Percentiles rank a stretch among this genome's conserved stretches.
These are phyloP conservation scores for Lamprotornis superbus DNA, from an alignment of 2,113 vertebrate species.

Conservation along the genomic window DNA sequence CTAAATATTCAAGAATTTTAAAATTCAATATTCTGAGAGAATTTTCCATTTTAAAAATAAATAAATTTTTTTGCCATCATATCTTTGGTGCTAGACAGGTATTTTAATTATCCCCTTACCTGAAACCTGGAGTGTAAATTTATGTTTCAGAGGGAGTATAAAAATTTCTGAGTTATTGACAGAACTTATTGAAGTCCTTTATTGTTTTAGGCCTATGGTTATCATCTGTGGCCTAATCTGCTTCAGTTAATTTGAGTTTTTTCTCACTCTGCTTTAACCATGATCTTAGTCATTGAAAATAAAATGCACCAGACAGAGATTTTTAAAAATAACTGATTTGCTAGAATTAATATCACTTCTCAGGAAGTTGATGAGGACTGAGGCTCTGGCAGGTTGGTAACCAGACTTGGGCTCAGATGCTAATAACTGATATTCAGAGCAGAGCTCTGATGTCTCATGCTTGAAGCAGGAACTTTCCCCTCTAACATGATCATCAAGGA, in stretches of 20 bases:
- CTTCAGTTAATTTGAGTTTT: not conserved
- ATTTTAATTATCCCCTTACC: not conserved
- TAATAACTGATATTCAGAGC: conserved; percentile 39
- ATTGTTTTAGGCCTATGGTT: not conserved
- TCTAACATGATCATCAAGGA: not conserved
- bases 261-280: not conserved
- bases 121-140: not conserved
- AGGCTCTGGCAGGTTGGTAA: not conserved
- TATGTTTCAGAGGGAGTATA: not conserved
- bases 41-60: not conserved
- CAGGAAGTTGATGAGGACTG: conserved; percentile 2
- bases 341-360: not conserved
- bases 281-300: not conserved
- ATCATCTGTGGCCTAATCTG: not conserved
- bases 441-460: not conserved
- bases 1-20: not conserved
- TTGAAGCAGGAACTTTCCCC: not conserved
- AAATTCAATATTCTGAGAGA: not conserved
- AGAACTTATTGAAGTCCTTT: not conserved
- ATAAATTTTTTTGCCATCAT: fast-evolving
- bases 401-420: not conserved
- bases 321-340: not conserved
- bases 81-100: not conserved
- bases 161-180: not conserved
- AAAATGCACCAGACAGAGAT: not conserved